These are phyloP conservation scores for Oryzias celebensis DNA, from an alignment of 2,113 vertebrate species.

Conservation along the genomic window DNA sequence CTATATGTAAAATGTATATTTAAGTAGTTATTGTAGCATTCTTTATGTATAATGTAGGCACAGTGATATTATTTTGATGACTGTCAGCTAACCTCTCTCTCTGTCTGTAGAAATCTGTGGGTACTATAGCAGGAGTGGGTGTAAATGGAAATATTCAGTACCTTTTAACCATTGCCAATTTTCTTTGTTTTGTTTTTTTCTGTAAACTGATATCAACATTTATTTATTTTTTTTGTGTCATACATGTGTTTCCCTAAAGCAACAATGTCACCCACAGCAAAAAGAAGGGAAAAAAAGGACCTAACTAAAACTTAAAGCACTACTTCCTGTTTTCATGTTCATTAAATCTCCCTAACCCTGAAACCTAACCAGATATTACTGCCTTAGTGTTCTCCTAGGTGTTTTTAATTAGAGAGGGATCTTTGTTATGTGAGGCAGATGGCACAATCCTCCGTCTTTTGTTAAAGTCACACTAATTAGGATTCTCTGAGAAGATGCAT, in stretches of 20 bases:
- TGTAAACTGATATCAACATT: no score
- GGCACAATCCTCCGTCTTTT: constrained; percentile 83
- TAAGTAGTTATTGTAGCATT: no score
- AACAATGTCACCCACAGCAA: constrained; percentile 17
- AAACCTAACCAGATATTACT: constrained; percentile 72
- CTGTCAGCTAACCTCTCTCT: no score
- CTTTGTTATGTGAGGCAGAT: constrained; percentile 85
- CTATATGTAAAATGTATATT: no score
- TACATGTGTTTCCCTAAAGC: constrained; percentile 6
- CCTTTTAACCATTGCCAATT: no score
- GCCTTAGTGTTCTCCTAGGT: constrained; percentile 82
- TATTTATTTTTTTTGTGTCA: background rate
- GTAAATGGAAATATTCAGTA: no score
- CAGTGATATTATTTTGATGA: no score
- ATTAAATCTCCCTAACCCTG: constrained; percentile 67
- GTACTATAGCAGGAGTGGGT: no score
- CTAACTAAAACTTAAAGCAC: constrained; percentile 23
- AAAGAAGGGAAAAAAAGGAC: constrained; percentile 2
- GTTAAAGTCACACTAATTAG: constrained; percentile 92
- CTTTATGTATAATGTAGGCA: no score
- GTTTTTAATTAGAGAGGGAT: constrained; percentile 88
- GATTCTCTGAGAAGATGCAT: constrained; percentile 82
- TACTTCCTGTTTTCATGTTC: constrained; percentile 56
- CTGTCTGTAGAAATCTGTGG: no score
- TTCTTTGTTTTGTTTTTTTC: no score